Evolutionary conservation across 1,140 invertebrate species (phyloP).

Genomic region (Bombus confusus): DNA sequence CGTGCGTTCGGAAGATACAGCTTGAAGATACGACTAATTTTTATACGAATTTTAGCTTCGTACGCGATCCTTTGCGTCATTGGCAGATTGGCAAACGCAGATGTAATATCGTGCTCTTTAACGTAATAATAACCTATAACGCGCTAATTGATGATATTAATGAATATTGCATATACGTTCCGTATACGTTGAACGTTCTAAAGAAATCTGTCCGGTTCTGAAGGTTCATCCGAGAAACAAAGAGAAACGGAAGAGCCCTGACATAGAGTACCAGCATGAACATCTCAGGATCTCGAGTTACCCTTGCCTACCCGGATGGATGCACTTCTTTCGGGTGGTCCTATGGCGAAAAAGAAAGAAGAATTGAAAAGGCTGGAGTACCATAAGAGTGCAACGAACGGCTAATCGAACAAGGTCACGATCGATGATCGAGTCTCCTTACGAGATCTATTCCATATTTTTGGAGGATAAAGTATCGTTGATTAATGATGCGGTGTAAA

Average conservation of each 20-base stretch:
- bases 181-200: background rate
- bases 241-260: conserved; percentile 5
- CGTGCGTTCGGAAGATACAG: too few species aligned
- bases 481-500: background rate
- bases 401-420: background rate
- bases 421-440: too few species aligned
- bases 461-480: background rate
- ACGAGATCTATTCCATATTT: background rate
- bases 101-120: too few species aligned
- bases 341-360: conserved; percentile 18
- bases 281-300: conserved; percentile 57
- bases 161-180: too few species aligned
- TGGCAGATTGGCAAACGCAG: too few species aligned
- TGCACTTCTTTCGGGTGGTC: conserved; percentile 66
- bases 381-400: background rate
- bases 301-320: conserved; percentile 25
- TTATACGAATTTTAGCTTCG: too few species aligned
- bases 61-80: too few species aligned
- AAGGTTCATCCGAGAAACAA: conserved; percentile 28
- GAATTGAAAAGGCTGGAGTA: background rate
- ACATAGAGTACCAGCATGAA: conserved; percentile 44
- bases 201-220: background rate
- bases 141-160: background rate
- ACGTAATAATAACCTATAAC: too few species aligned
- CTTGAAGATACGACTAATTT: too few species aligned